Evolutionary conservation across 2,888 invertebrate genomes (phyloP).

Genomic region (Brachypterus glaber): DNA sequence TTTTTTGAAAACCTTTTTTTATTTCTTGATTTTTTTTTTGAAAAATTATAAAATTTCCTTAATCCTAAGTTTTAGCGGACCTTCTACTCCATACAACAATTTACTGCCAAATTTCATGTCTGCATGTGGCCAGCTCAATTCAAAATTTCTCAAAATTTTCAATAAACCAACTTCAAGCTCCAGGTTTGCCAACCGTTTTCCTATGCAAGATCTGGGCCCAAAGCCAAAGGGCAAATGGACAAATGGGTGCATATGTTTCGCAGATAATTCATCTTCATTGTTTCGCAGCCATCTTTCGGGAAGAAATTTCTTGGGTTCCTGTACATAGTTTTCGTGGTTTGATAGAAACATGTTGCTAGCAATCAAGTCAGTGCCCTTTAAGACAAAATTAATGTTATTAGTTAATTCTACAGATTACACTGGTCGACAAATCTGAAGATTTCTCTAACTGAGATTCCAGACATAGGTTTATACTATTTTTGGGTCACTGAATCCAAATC

Average conservation of each 20-base stretch:
- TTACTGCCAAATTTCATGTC: background rate
- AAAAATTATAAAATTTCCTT: too few relatives aligned
- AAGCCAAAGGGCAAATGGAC: slow-evolving; percentile 9
- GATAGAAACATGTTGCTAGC: background rate
- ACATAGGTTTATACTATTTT: too few relatives aligned
- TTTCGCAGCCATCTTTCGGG: slow-evolving; percentile 9
- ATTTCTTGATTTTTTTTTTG: too few relatives aligned
- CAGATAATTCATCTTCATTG: slow-evolving; percentile 3
- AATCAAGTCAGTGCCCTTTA: too few relatives aligned
- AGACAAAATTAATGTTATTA: too few relatives aligned
- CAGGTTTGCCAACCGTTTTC: slow-evolving; percentile 7
- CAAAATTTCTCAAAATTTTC: slow-evolving; percentile 3
- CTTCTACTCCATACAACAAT: slow-evolving; percentile 1
- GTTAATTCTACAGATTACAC: too few relatives aligned
- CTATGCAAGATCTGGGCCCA: slow-evolving; percentile 10
- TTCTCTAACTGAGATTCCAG: too few relatives aligned
- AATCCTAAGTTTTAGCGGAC: background rate
- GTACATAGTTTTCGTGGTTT: background rate
- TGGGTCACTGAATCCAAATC: too few relatives aligned
- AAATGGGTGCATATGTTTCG: slow-evolving; percentile 6
- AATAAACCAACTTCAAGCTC: slow-evolving; percentile 4
- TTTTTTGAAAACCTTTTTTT: too few relatives aligned
- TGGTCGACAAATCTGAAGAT: too few relatives aligned
- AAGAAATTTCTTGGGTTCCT: slow-evolving; percentile 2
- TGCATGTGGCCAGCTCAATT: background rate